phyloP scores from a whole-genome alignment of 2,113 vertebrate genomes.

The Sturnus vulgaris region DNA sequence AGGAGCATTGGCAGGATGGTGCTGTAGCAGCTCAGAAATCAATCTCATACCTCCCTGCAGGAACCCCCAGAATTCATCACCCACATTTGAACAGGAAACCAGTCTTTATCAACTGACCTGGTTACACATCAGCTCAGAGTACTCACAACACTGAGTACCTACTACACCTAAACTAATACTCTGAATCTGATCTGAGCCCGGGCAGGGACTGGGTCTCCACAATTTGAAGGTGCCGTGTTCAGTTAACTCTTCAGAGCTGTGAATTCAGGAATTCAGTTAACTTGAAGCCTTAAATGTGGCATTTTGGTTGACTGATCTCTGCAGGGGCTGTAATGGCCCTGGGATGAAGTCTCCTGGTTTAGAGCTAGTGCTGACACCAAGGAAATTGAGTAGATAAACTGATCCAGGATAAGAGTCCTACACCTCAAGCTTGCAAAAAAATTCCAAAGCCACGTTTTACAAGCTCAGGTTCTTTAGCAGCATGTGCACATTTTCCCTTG shows the following conservation, averaged over 20 bases:
- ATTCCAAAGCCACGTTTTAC: not conserved
- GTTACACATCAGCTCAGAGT: not conserved
- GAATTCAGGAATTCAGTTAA: not conserved
- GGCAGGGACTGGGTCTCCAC: rapidly evolving
- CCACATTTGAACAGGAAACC: not conserved
- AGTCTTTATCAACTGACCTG: not conserved
- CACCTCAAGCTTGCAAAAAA: not conserved
- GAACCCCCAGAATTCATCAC: not conserved
- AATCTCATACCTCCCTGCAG: not conserved
- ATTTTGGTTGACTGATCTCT: not conserved
- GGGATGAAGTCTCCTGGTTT: not conserved
- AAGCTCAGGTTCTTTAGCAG: not conserved
- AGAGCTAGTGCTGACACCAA: not conserved
- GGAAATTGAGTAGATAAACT: not conserved
- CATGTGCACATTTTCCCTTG: not conserved
- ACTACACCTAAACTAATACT: not conserved
- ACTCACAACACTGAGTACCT: not conserved
- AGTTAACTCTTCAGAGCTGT: not conserved
- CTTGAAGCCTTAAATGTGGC: not conserved
- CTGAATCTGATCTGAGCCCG: not conserved
- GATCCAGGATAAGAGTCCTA: not conserved
- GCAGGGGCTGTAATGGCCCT: not conserved
- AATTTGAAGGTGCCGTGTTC: rapidly evolving
- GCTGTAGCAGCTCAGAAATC: not conserved
- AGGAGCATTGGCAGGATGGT: not conserved